phyloP scores from a whole-genome alignment of 2,888 invertebrate species.

The Nemapogon koenigi region DNA sequence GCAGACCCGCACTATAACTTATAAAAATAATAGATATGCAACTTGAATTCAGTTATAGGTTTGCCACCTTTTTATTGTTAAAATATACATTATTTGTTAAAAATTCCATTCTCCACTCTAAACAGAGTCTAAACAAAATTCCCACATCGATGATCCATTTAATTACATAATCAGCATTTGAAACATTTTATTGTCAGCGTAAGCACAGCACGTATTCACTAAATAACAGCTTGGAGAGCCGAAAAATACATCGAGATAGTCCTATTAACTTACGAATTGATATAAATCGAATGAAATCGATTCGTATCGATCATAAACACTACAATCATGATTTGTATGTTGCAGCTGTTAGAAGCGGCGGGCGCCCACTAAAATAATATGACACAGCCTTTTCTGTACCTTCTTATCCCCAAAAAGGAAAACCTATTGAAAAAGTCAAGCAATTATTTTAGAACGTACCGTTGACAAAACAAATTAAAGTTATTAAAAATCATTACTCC shows the following conservation, averaged over 20 bases:
- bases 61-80: no score
- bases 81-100: no score
- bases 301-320: constrained; percentile 54
- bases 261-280: constrained; percentile 55
- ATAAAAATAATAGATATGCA: no score
- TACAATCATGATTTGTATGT: constrained; percentile 41
- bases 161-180: constrained; percentile 57
- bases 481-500: constrained; percentile 3
- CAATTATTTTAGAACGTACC: constrained; percentile 28
- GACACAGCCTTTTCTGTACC: constrained; percentile 58
- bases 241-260: constrained; percentile 54
- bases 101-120: no score
- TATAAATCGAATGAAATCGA: constrained; percentile 56
- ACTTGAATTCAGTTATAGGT: no score
- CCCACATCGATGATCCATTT: constrained; percentile 44
- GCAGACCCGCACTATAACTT: no score
- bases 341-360: constrained; percentile 57
- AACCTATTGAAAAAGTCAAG: constrained; percentile 38
- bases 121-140: no score
- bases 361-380: constrained; percentile 64
- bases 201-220: constrained; percentile 58
- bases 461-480: background rate
- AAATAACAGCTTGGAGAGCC: constrained; percentile 52
- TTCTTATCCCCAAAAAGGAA: constrained; percentile 45
- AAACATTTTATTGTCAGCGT: constrained; percentile 55